Conservation (phyloP, 2,888 invertebrate species). For the Harmothoe impar region DNA sequence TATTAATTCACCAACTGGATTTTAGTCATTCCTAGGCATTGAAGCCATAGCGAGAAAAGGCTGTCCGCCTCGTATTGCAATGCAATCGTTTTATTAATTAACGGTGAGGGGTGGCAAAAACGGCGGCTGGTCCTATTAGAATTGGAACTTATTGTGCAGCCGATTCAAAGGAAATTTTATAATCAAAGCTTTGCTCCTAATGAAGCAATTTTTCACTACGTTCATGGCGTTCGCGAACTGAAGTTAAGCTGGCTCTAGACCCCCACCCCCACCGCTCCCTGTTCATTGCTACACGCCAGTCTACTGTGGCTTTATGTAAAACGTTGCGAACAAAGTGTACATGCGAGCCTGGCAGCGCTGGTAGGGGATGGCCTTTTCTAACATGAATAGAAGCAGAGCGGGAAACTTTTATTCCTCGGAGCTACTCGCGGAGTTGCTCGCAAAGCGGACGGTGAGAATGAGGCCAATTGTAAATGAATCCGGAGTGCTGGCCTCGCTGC, state of each 20-base stretch:
- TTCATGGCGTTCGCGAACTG: not conserved
- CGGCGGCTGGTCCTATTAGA: slow-evolving; percentile 7
- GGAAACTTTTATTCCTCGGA: slow-evolving; percentile 16
- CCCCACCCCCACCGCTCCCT: not conserved
- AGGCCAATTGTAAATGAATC: slow-evolving; percentile 44
- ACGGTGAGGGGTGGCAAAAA: not conserved
- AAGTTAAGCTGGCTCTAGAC: not conserved
- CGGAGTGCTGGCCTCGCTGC: not conserved
- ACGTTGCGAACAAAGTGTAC: not conserved
- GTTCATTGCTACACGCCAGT: not conserved
- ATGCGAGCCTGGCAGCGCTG: not conserved
- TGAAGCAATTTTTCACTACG: slow-evolving; percentile 7
- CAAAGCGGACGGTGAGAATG: not conserved
- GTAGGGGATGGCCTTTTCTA: not conserved
- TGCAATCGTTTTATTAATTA: slow-evolving; percentile 15
- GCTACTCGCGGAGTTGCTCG: not conserved
- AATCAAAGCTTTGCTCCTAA: slow-evolving; percentile 45
- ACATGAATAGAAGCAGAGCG: not conserved
- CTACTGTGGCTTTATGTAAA: not conserved
- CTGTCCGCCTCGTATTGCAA: no score
- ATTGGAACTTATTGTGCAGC: slow-evolving; percentile 21
- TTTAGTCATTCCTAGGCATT: not conserved
- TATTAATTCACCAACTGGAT: not conserved
- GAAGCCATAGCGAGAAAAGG: no score
- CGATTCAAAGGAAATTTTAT: slow-evolving; percentile 21